phyloP scores from a whole-genome alignment of 2,797 vertebrate species.

The Nyctalus aviator region DNA sequence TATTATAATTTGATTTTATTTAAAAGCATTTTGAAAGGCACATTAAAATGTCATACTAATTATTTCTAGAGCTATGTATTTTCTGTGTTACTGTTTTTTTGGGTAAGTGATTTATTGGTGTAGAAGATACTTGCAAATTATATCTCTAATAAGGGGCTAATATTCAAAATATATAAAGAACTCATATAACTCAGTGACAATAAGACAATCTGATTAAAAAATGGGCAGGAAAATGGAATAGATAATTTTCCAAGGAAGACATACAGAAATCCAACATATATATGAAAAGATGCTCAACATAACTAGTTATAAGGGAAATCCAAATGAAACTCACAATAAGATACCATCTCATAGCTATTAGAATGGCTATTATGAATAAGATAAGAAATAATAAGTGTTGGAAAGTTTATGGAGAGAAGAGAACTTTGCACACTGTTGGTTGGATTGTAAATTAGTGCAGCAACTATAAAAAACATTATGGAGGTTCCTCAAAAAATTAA shows the following conservation, averaged over 20 bases:
- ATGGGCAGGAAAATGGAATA: background rate
- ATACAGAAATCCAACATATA: background rate
- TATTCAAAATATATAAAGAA: background rate
- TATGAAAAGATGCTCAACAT: background rate
- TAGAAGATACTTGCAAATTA: background rate
- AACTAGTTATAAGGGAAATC: background rate
- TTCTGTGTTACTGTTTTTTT: background rate
- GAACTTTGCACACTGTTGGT: background rate
- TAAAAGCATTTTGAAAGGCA: constrained; percentile 29
- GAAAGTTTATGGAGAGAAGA: background rate
- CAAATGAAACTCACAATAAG: background rate
- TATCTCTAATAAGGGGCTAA: background rate
- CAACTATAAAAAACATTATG: background rate
- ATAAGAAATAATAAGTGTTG: background rate
- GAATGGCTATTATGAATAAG: background rate
- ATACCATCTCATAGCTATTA: background rate
- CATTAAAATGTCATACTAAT: background rate
- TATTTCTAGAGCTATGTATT: background rate
- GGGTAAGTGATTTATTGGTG: background rate
- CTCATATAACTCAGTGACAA: no score
- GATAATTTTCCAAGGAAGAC: background rate
- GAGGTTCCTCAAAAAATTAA: no score
- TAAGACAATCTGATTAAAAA: no score
- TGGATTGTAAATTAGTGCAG: background rate
- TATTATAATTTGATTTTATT: background rate